These are phyloP conservation scores for Cervus canadensis DNA, from an alignment of 2,113 vertebrate genomes.

Conservation along the genomic window DNA sequence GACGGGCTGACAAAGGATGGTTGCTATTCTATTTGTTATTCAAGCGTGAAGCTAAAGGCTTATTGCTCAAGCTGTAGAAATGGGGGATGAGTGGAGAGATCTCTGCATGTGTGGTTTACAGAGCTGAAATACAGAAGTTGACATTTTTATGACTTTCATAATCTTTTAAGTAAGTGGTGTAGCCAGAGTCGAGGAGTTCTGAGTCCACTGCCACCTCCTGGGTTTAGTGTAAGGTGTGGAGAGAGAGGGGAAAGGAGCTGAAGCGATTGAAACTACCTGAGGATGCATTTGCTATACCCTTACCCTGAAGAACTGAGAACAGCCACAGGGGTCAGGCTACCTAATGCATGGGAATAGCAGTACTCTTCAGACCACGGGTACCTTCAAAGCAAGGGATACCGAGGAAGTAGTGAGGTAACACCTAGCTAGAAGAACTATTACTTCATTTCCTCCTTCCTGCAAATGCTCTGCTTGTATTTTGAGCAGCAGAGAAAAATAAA, in stretches of 20 bases:
- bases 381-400: background rate
- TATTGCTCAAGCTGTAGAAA: background rate
- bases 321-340: background rate
- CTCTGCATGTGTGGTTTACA: slow-evolving; percentile 15
- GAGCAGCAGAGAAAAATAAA: background rate
- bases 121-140: slow-evolving; percentile 62
- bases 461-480: background rate
- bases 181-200: fast-evolving
- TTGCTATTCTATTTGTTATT: background rate
- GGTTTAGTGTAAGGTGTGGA: background rate
- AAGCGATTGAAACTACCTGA: fast-evolving
- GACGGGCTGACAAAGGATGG: background rate
- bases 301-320: background rate
- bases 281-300: background rate
- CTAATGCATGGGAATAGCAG: background rate
- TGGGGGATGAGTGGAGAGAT: background rate
- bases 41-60: slow-evolving; percentile 41
- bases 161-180: background rate
- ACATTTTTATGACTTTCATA: slow-evolving; percentile 66
- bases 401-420: background rate
- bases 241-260: background rate
- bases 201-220: background rate
- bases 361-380: background rate
- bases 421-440: background rate
- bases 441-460: background rate